phyloP scores from a whole-genome alignment of 2,888 invertebrate species.

The Amblyteles armatorius region DNA sequence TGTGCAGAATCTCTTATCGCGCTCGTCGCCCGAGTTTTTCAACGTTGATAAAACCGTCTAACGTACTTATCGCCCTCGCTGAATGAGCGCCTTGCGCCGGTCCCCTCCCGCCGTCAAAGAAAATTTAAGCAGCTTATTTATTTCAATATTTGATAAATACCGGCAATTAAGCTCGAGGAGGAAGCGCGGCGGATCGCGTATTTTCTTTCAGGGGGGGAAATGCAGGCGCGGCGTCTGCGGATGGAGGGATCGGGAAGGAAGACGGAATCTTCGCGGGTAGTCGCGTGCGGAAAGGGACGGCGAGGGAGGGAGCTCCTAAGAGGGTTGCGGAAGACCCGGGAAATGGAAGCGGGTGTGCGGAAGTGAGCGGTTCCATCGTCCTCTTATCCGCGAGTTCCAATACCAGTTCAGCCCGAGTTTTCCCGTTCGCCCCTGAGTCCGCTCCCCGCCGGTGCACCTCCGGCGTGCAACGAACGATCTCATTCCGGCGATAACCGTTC shows the following conservation, averaged over 20 bases:
- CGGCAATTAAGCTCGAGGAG: constrained; percentile 77
- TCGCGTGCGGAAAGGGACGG: constrained; percentile 16
- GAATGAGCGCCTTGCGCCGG: constrained; percentile 74
- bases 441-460: constrained; percentile 57
- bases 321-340: constrained; percentile 26
- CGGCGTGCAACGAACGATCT: constrained; percentile 82
- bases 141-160: constrained; percentile 82
- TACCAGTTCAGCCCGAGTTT: constrained; percentile 74
- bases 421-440: constrained; percentile 68
- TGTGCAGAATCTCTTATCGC: constrained; percentile 25
- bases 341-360: constrained; percentile 50
- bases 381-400: constrained; percentile 81
- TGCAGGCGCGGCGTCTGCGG: constrained; percentile 30
- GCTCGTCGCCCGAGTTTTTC: constrained; percentile 9
- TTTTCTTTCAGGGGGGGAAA: background rate
- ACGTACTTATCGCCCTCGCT: constrained; percentile 78
- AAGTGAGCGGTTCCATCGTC: constrained; percentile 67
- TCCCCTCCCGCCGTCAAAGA: constrained; percentile 73
- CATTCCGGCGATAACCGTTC: constrained; percentile 81
- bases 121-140: constrained; percentile 81
- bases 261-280: constrained; percentile 52
- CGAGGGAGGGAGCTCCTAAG: constrained; percentile 8
- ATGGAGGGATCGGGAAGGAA: constrained; percentile 36
- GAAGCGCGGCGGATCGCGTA: constrained; percentile 39
- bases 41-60: constrained; percentile 63